A percentile compares a stretch with the other conserved stretches of the same genome.
phyloP scores from a whole-genome alignment of 2,113 vertebrate species.

The Hirundichthys speculiger region DNA sequence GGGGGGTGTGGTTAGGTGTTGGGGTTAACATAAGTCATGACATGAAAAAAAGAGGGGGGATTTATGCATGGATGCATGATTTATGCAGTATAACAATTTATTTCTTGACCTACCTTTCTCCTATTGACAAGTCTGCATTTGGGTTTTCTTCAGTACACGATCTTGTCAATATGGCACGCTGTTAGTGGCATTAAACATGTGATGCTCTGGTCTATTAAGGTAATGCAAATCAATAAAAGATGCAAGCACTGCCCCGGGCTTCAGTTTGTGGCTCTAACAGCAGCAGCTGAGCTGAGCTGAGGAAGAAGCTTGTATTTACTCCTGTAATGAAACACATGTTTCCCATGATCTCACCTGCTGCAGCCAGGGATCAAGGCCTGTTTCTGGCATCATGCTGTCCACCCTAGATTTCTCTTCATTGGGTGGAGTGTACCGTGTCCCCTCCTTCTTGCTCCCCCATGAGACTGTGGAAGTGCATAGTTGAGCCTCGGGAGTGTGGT shows the following conservation, averaged over 20 bases:
- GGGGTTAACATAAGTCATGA: too few relatives aligned
- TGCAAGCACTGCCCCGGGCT: not conserved
- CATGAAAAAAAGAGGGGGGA: too few relatives aligned
- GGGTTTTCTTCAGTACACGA: too few relatives aligned
- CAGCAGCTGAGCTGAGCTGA: constrained; percentile 45
- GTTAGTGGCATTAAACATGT: not conserved
- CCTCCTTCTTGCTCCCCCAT: constrained; percentile 17
- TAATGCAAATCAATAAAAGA: not conserved
- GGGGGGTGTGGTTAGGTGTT: too few relatives aligned
- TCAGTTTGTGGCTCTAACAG: constrained; percentile 1
- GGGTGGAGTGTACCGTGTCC: constrained; percentile 27
- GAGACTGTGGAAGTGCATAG: constrained; percentile 6
- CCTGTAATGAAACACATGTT: constrained; percentile 48
- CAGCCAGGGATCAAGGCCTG: constrained; percentile 45
- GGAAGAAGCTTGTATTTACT: constrained; percentile 53
- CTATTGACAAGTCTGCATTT: too few relatives aligned
- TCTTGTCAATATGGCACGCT: too few relatives aligned
- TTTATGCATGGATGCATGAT: too few relatives aligned
- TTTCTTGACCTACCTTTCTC: too few relatives aligned
- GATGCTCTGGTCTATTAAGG: not conserved
- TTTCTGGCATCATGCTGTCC: constrained; percentile 51
- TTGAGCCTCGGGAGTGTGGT: not conserved
- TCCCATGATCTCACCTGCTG: constrained; percentile 81
- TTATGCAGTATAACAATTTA: too few relatives aligned
- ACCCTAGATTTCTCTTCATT: constrained; percentile 37